Evolutionary conservation across 2,888 invertebrate genomes (phyloP).

Genomic region (Pasiphila rectangulata): DNA sequence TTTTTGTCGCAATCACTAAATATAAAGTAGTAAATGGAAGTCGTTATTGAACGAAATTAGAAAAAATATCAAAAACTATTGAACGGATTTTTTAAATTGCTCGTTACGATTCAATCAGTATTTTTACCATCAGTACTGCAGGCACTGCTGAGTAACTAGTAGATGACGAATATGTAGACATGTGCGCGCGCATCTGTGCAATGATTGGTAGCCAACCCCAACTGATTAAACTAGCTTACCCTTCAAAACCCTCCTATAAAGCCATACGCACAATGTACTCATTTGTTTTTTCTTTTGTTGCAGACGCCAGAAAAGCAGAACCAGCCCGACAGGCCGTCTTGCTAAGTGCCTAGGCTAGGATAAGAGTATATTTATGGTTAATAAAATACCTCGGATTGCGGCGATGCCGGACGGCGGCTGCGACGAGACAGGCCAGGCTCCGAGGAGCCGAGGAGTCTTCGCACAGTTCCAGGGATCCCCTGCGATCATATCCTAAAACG

Average conservation of each 20-base stretch:
- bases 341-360: conserved; percentile 63
- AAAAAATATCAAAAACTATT: conserved; percentile 30
- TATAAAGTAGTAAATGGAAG: conserved; percentile 46
- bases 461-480: conserved; percentile 69
- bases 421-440: conserved; percentile 36
- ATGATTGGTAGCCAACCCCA: conserved; percentile 54
- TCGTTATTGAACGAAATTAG: conserved; percentile 42
- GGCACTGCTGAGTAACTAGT: conserved; percentile 30
- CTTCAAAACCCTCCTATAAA: conserved; percentile 35
- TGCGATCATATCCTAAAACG: conserved; percentile 76
- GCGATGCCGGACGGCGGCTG: conserved; percentile 35
- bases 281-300: conserved; percentile 69
- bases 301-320: conserved; percentile 84
- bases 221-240: conserved; percentile 47
- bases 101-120: conserved; percentile 29
- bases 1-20: conserved; percentile 64
- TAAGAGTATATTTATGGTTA: conserved; percentile 70
- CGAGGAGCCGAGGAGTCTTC: conserved; percentile 39
- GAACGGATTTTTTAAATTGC: conserved; percentile 24
- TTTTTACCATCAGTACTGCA: conserved; percentile 36
- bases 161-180: conserved; percentile 42
- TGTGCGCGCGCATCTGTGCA: conserved; percentile 70
- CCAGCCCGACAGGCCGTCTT: conserved; percentile 81
- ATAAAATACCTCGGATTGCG: conserved; percentile 63
- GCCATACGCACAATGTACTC: conserved; percentile 35